Conservation (phyloP, 1,140 invertebrate species). For the Phenacoccus solenopsis region DNA sequence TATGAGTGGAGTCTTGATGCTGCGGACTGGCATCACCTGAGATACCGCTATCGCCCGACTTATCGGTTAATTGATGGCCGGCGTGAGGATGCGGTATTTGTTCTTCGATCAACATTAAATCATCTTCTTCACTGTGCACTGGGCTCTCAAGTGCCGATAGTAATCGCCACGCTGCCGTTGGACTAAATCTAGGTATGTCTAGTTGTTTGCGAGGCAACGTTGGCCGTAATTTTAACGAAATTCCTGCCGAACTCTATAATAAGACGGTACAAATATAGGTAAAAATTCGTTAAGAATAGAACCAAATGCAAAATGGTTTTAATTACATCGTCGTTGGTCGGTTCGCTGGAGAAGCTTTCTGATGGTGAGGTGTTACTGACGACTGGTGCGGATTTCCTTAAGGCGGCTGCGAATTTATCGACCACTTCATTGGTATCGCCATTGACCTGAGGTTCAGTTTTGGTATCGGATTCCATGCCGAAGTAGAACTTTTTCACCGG, state of each 20-base stretch:
- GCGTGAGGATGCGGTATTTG: constrained; percentile 40
- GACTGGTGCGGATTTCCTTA: constrained; percentile 21
- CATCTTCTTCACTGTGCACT: constrained; percentile 26
- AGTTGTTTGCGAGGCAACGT: constrained; percentile 61
- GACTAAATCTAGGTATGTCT: constrained; percentile 63
- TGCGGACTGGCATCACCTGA: constrained; percentile 52
- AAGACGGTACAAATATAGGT: not conserved
- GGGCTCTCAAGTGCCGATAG: constrained; percentile 39
- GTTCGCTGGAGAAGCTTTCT: constrained; percentile 25
- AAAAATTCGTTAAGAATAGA: too few species aligned
- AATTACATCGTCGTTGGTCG: constrained; percentile 22
- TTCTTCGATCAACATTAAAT: constrained; percentile 38
- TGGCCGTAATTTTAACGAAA: constrained; percentile 56
- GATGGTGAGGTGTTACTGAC: constrained; percentile 23
- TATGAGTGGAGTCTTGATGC: constrained; percentile 28
- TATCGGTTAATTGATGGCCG: constrained; percentile 37
- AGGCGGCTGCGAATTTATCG: constrained; percentile 33
- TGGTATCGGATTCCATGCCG: constrained; percentile 47
- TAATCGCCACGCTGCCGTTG: constrained; percentile 65
- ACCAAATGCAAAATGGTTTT: not conserved
- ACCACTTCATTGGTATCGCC: constrained; percentile 27
- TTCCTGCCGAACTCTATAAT: constrained; percentile 28
- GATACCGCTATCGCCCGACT: constrained; percentile 66
- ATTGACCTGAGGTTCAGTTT: constrained; percentile 1
- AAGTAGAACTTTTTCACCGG: constrained; percentile 62